Evolutionary conservation across 2,888 invertebrate species (phyloP).

Genomic region (Beris morrisii): DNA sequence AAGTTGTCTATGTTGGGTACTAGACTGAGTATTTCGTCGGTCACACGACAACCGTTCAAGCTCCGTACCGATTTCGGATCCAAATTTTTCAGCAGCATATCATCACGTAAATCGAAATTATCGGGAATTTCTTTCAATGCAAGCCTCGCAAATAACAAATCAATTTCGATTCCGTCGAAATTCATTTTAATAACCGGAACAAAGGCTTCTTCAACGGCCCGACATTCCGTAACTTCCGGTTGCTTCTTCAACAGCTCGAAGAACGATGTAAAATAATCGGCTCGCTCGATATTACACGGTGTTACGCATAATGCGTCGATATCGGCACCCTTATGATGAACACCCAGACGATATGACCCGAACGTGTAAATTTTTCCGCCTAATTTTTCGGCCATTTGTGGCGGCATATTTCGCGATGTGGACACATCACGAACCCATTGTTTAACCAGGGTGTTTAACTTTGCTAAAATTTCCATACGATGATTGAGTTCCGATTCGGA

Average conservation of each 20-base stretch:
- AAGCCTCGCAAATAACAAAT: conserved; percentile 94
- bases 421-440: conserved; percentile 94
- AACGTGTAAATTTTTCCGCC: conserved; percentile 99
- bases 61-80: conserved; percentile 96
- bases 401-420: conserved; percentile 87
- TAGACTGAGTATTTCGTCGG: conserved; percentile 94
- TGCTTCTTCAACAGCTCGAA: conserved; percentile 86
- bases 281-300: conserved; percentile 90
- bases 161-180: conserved; percentile 98
- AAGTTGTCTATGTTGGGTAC: conserved; percentile 96
- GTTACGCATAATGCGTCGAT: conserved; percentile 98
- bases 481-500: conserved; percentile 87
- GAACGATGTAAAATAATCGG: conserved; percentile 95
- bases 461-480: conserved; percentile 80
- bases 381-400: conserved; percentile 83
- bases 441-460: conserved; percentile 87
- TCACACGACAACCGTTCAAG: conserved; percentile 96
- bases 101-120: conserved; percentile 83
- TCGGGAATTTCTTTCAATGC: conserved; percentile 96
- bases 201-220: conserved; percentile 96
- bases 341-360: conserved; percentile 94
- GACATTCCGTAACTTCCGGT: conserved; percentile 79
- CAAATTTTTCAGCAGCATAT: conserved; percentile 87
- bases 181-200: conserved; percentile 99
- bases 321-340: conserved; percentile 97